phyloP scores from a whole-genome alignment of 2,797 vertebrate species.

The Artibeus lituratus region DNA sequence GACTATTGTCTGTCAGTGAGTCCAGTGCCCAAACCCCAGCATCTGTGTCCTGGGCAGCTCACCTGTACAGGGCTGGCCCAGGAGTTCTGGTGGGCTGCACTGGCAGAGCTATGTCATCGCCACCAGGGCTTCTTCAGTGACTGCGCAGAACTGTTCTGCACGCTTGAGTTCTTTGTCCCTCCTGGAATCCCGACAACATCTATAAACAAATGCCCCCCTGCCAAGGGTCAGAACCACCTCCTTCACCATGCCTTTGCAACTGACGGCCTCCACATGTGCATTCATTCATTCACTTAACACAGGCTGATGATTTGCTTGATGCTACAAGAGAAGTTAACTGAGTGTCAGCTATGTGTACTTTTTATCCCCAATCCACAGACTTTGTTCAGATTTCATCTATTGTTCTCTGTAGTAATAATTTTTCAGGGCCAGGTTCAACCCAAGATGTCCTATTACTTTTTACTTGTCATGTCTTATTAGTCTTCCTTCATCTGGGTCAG shows the following conservation, averaged over 20 bases:
- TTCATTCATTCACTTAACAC: background rate
- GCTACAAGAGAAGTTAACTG: background rate
- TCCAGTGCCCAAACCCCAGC: background rate
- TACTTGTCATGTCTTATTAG: too few species aligned
- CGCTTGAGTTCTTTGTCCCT: background rate
- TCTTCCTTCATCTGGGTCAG: too few species aligned
- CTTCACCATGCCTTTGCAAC: too few species aligned
- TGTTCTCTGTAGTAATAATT: too few species aligned
- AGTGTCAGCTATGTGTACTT: rapidly evolving
- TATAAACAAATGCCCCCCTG: background rate
- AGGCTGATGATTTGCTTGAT: background rate
- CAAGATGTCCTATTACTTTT: too few species aligned
- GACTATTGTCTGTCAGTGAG: background rate
- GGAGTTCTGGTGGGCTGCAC: background rate
- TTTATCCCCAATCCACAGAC: background rate
- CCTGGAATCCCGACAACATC: background rate
- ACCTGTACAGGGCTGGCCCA: too few species aligned
- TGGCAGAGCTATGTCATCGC: background rate
- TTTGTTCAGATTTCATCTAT: background rate
- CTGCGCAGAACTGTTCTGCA: background rate
- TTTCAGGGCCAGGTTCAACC: background rate
- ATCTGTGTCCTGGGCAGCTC: background rate
- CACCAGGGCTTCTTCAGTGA: background rate
- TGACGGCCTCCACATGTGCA: background rate
- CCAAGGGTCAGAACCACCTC: background rate